Conservation (phyloP, 2,113 vertebrate species). For the Vulpes ferrilata region DNA sequence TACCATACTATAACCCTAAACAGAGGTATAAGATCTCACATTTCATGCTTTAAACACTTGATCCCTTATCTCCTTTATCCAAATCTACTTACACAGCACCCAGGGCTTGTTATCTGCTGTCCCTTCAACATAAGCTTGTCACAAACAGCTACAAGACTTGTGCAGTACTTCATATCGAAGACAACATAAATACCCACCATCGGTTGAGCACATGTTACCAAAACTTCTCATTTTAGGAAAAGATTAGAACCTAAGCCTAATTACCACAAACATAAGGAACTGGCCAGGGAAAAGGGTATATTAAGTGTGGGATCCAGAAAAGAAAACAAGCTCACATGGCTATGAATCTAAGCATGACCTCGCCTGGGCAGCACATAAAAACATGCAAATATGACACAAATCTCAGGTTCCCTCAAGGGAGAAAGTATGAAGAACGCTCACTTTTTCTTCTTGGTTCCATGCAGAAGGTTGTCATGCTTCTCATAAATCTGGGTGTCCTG, state of each 20-base stretch:
- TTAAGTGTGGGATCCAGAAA: neutral
- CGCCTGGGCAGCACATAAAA: neutral
- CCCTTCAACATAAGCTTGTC: neutral
- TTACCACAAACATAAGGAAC: neutral
- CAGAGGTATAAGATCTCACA: neutral
- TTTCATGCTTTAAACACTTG: neutral
- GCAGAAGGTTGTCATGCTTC: conserved; percentile 96
- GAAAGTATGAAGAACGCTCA: conserved; percentile 74
- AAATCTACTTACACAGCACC: neutral
- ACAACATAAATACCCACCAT: neutral
- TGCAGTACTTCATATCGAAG: neutral
- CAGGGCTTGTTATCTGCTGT: neutral
- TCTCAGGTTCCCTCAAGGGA: neutral
- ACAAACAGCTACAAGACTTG: neutral
- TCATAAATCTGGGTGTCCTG: conserved; percentile 97
- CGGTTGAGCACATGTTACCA: neutral
- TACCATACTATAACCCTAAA: neutral
- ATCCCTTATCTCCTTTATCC: neutral
- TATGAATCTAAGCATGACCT: neutral
- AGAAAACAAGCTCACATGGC: neutral
- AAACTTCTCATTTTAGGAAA: conserved; percentile 11
- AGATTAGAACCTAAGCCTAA: neutral
- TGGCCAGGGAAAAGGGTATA: neutral
- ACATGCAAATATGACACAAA: neutral
- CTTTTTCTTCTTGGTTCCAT: conserved; percentile 93